Percentiles rank a stretch among this genome's conserved stretches.
Conservation (phyloP, 1,140 invertebrate species). For the Euura lappo region DNA sequence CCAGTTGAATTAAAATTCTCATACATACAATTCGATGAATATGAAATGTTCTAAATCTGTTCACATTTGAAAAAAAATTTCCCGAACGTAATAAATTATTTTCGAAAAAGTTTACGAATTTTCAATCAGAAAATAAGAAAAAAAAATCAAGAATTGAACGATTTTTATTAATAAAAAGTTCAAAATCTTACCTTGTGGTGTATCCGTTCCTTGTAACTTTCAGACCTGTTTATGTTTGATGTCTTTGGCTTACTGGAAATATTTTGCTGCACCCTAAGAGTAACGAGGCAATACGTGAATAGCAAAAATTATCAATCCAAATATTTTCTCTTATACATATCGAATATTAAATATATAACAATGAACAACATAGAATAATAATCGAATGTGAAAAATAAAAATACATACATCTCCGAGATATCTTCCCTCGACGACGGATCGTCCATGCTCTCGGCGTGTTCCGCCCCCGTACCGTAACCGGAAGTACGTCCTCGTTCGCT, state of each 20-base stretch:
- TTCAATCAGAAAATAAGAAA: not conserved
- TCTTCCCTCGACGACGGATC: slow-evolving; percentile 57
- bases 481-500: slow-evolving; percentile 54
- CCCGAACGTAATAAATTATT: not conserved
- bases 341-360: not conserved
- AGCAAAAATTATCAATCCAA: slow-evolving; percentile 32
- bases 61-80: not conserved
- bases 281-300: slow-evolving; percentile 15
- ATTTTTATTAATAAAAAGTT: too few relatives aligned
- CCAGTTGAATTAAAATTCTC: too few relatives aligned
- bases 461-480: slow-evolving; percentile 41
- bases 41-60: not conserved
- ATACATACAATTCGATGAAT: too few relatives aligned
- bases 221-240: slow-evolving; percentile 66
- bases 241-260: slow-evolving; percentile 62
- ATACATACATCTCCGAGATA: slow-evolving; percentile 57
- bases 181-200: slow-evolving; percentile 61
- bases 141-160: not conserved
- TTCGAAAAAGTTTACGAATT: too few relatives aligned
- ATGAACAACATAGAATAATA: not conserved
- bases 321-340: not conserved
- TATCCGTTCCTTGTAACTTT: slow-evolving; percentile 69
- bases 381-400: not conserved
- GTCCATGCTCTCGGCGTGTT: slow-evolving; percentile 56
- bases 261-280: slow-evolving; percentile 59